A percentile compares a stretch with the other conserved stretches of the same genome.
phyloP scores from a whole-genome alignment of 1,140 invertebrate species.

The Rhagoletis pomonella region DNA sequence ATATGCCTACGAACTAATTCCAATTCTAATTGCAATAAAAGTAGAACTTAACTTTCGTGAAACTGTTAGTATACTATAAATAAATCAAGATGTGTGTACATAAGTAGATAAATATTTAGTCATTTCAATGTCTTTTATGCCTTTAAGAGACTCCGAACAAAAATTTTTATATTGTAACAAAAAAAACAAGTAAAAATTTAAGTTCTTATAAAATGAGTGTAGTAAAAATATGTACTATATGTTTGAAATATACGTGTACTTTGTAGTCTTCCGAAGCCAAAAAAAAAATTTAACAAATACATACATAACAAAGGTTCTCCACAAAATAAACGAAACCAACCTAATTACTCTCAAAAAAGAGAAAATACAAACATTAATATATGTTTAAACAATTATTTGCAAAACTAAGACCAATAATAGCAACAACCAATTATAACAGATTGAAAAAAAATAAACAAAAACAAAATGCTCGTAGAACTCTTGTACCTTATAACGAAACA shows the following conservation, averaged over 20 bases:
- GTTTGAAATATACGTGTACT: slow-evolving; percentile 13
- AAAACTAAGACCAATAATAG: not conserved
- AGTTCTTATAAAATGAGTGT: not conserved
- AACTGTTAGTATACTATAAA: not conserved
- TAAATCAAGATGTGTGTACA: not conserved
- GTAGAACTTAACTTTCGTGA: too few species aligned
- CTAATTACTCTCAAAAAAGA: not conserved
- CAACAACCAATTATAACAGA: not conserved
- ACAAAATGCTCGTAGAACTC: not conserved
- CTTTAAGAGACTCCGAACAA: not conserved
- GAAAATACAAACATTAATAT: not conserved
- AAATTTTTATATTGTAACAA: slow-evolving; percentile 32
- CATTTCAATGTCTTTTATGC: slow-evolving; percentile 19
- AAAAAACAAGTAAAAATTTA: slow-evolving; percentile 12
- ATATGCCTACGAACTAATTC: too few species aligned
- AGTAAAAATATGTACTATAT: slow-evolving; percentile 17
- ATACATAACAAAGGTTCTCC: not conserved
- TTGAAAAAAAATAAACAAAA: not conserved
- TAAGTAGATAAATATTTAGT: not conserved
- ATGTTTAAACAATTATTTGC: slow-evolving; percentile 23
- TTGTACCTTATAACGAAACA: slow-evolving; percentile 49
- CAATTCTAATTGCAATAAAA: too few species aligned
- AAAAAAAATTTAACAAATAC: not conserved
- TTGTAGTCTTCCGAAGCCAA: slow-evolving; percentile 43
- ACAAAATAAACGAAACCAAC: slow-evolving; percentile 10